Base-by-base conservation (phyloP, 2,888 invertebrate genomes). In the Osmoderma eremita region DNA sequence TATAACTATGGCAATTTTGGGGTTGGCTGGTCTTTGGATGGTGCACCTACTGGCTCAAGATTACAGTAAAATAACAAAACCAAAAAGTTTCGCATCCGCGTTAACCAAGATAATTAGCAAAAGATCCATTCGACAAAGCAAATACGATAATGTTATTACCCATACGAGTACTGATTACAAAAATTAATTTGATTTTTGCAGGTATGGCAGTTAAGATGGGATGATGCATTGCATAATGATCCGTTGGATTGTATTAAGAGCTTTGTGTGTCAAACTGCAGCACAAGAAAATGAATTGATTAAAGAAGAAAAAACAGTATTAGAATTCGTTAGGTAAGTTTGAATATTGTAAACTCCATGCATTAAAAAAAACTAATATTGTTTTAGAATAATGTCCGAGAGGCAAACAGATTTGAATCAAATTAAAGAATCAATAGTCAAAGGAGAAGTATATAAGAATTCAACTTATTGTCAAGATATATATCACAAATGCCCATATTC, bases 11-110 rank as follows among this genome's bases (percentile, higher is more conserved):
- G 82, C 82, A 6, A 78, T 78, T 10, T 72, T 83, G 63, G 84
- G 84, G 12, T 75, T 85, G 61, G 81, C 80, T 12, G 84, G 84
- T 10, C 71, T 85, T 69, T 85, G 82, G 80, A 80, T 84, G 80
- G 73, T 84, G 38, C 84, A 84, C 64, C 78, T 78, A 42, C 74
- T 84, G 41, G 83, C 83, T 2, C 80, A 82, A 72, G 83, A 84
- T 72, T 83, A 80, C 73, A 78, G 78, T 69, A 78, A 78, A 67
- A 82, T 83, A 51, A 73, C 71, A 30, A 62, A 49, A 38, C 54
- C 54, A 6, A 24, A 22, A 18, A 24, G 30, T 2, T 17, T 45
- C 12, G 38, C 51, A n/a, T 39, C 65, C 8, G 39, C 22, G 13
- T 13, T 65, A n/a, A 42, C 30, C 15, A 63, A 65, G 18, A 22